phyloP scores from a whole-genome alignment of 2,113 vertebrate species.

The Rhinogobius similis region DNA sequence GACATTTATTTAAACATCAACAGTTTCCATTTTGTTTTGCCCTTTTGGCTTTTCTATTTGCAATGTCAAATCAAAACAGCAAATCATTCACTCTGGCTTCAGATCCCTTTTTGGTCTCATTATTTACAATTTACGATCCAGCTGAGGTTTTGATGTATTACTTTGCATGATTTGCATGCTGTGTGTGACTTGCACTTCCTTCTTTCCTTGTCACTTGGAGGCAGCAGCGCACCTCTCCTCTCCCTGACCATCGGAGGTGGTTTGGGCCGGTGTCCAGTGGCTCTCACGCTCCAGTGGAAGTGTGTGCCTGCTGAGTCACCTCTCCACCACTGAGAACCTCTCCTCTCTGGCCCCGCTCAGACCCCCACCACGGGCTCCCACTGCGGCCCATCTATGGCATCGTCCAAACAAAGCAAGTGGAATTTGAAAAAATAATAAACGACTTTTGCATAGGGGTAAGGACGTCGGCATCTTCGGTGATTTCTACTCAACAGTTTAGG shows the following conservation, averaged over 20 bases:
- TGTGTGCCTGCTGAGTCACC: slow-evolving; percentile 52
- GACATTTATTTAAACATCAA: too few relatives aligned
- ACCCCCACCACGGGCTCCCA: slow-evolving; percentile 6
- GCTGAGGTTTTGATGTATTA: not conserved
- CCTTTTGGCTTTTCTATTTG: not conserved
- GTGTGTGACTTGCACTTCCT: slow-evolving; percentile 12
- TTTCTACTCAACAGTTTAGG: slow-evolving; percentile 1
- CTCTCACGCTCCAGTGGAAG: slow-evolving; percentile 46
- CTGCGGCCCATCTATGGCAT: slow-evolving; percentile 6
- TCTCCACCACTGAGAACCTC: slow-evolving; percentile 40
- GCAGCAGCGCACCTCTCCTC: slow-evolving; percentile 52
- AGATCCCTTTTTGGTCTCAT: not conserved
- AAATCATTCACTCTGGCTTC: not conserved
- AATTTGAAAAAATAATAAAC: slow-evolving; percentile 37
- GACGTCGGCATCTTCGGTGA: slow-evolving; percentile 20
- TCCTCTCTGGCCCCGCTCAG: slow-evolving; percentile 21
- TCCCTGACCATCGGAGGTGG: slow-evolving; percentile 20
- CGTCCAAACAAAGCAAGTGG: slow-evolving; percentile 47
- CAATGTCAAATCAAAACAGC: not conserved
- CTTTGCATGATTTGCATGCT: not conserved
- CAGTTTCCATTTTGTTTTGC: not conserved
- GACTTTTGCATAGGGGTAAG: slow-evolving; percentile 10
- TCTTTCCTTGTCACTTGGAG: slow-evolving; percentile 48
- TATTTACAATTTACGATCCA: not conserved
- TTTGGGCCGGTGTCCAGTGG: slow-evolving; percentile 25